Percentiles rank a stretch among this genome's conserved stretches.
Conservation (phyloP, 2,888 invertebrate species). For the Dromius quadrimaculatus region DNA sequence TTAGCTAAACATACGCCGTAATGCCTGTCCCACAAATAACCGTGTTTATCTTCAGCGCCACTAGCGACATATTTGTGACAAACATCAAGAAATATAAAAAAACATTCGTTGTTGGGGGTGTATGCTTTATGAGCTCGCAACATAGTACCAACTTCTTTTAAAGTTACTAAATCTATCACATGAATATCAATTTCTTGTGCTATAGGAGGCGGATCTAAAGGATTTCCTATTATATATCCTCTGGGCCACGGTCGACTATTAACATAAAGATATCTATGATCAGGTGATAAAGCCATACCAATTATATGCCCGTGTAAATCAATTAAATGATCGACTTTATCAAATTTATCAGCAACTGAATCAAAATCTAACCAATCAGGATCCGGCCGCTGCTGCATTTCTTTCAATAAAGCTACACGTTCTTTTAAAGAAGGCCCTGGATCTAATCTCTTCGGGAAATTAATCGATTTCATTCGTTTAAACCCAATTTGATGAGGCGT, state of each 20-base stretch:
- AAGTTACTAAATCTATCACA: conserved; percentile 83
- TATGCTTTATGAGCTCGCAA: conserved; percentile 84
- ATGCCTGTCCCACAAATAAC: conserved; percentile 87
- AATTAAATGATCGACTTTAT: conserved; percentile 82
- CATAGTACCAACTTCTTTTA: conserved; percentile 83
- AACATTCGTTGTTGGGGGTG: conserved; percentile 87
- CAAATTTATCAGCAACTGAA: conserved; percentile 76
- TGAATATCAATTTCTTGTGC: conserved; percentile 90
- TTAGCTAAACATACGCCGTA: conserved; percentile 83
- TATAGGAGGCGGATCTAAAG: conserved; percentile 84
- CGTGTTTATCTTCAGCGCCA: conserved; percentile 86
- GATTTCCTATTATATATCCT: conserved; percentile 79
- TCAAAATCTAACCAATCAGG: conserved; percentile 78
- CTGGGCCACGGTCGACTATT: conserved; percentile 87
- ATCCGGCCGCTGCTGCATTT: conserved; percentile 67
- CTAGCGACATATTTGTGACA: conserved; percentile 86
- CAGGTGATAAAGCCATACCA: conserved; percentile 87
- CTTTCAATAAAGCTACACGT: conserved; percentile 50
- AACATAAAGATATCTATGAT: conserved; percentile 85
- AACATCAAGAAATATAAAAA: conserved; percentile 88
- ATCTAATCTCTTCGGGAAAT: conserved; percentile 76
- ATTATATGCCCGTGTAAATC: conserved; percentile 89
- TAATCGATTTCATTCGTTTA: conserved; percentile 78
- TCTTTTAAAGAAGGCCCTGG: conserved; percentile 78
- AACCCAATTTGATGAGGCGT: conserved; percentile 88